Conservation (phyloP, 2,797 vertebrate species). For the Anisognathus igniventris region DNA sequence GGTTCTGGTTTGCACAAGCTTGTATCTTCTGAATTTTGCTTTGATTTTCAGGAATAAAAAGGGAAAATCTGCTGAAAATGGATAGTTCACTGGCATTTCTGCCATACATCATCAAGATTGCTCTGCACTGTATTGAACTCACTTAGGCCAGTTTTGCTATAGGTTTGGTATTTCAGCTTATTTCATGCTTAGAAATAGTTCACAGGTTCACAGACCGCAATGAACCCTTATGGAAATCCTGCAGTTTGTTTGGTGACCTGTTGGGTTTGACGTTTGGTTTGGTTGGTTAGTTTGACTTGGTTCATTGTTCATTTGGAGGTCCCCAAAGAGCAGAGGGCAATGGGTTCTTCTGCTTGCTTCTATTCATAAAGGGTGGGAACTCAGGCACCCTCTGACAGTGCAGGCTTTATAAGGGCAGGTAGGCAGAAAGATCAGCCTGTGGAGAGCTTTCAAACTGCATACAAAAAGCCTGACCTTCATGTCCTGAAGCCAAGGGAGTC, state of each 20-base stretch:
- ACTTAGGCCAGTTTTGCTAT: background rate
- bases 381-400: background rate
- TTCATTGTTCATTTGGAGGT: constrained; percentile 5
- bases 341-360: background rate
- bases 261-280: background rate
- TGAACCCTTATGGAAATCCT: background rate
- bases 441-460: background rate
- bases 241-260: background rate
- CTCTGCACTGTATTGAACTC: background rate
- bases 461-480: constrained; percentile 40
- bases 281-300: background rate
- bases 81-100: background rate
- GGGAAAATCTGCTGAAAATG: background rate
- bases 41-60: background rate
- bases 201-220: background rate
- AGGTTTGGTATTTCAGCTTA: background rate
- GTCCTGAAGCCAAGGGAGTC: background rate
- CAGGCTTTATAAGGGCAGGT: constrained; percentile 12
- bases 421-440: background rate
- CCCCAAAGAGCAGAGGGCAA: background rate
- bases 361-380: constrained; percentile 48
- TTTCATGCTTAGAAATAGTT: background rate
- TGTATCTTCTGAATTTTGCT: background rate
- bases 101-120: background rate
- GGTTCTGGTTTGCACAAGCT: background rate